A percentile compares a stretch with the other conserved stretches of the same genome.
Conservation (phyloP, 1,140 invertebrate species). For the Drosophila parabipectinata region DNA sequence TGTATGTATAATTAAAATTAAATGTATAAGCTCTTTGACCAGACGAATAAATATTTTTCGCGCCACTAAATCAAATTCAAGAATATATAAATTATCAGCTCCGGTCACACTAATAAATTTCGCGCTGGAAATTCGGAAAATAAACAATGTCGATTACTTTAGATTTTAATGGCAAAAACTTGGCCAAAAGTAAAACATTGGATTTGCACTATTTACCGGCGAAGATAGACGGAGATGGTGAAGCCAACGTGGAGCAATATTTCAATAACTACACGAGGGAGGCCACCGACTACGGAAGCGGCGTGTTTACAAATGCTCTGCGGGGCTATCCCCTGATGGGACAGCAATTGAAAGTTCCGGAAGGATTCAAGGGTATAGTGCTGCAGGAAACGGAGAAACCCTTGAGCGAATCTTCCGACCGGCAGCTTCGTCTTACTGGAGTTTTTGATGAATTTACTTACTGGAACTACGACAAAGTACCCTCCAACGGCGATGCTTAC, state of each 20-base stretch:
- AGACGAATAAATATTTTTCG: too few species aligned
- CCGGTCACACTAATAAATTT: conserved; percentile 2
- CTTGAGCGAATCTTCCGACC: conserved; percentile 85
- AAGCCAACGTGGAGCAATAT: conserved; percentile 88
- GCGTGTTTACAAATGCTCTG: conserved; percentile 85
- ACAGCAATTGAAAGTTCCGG: conserved; percentile 85
- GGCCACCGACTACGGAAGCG: conserved; percentile 62
- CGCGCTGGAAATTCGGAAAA: background rate
- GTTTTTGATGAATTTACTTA: conserved; percentile 88
- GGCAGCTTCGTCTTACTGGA: conserved; percentile 86
- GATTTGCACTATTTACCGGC: conserved; percentile 90
- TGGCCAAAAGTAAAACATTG: conserved; percentile 78
- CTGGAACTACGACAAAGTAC: conserved; percentile 91
- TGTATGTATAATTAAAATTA: too few species aligned
- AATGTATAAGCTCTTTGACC: too few species aligned
- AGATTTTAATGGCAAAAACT: conserved; percentile 84
- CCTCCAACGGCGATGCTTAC: conserved; percentile 88
- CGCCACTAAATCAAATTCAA: too few species aligned
- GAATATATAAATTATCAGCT: too few species aligned
- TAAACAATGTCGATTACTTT: conserved; percentile 85
- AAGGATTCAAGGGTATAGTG: conserved; percentile 87
- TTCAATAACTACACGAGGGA: conserved; percentile 88
- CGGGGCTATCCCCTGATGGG: conserved; percentile 89
- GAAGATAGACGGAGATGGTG: conserved; percentile 89
- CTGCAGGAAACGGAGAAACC: conserved; percentile 87